Conservation (phyloP, 2,888 invertebrate species). For the Acanthoscelides obtectus region DNA sequence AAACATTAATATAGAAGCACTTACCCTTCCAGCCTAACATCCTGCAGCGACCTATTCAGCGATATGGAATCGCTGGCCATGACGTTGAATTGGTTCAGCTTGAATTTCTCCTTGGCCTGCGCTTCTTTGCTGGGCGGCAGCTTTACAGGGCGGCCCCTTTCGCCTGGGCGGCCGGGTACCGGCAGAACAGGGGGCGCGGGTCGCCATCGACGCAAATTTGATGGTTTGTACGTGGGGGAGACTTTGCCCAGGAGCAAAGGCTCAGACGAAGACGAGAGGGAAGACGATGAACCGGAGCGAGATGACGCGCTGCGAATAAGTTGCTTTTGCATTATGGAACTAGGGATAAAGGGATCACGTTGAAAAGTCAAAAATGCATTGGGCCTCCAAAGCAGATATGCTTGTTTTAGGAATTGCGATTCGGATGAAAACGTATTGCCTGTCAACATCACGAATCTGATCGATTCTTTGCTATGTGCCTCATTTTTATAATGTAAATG, state of each 20-base stretch:
- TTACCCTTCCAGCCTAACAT: conserved; percentile 88
- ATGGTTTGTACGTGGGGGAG: conserved; percentile 40
- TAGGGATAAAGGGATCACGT: no score
- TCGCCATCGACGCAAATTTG: conserved; percentile 65
- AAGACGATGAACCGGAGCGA: not conserved
- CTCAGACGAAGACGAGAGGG: not conserved
- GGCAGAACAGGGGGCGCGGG: conserved; percentile 67
- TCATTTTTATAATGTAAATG: no score
- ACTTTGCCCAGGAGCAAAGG: not conserved
- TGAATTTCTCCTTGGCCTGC: conserved; percentile 91
- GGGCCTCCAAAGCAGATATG: not conserved
- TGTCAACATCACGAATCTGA: no score
- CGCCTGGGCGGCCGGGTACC: conserved; percentile 73
- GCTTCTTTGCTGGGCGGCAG: conserved; percentile 83
- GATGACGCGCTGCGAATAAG: not conserved
- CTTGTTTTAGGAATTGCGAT: not conserved
- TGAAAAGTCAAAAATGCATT: no score
- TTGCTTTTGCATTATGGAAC: no score
- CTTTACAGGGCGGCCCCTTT: conserved; percentile 88
- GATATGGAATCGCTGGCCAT: conserved; percentile 97
- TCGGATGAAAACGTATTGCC: not conserved
- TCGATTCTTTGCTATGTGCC: no score
- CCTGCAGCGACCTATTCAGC: conserved; percentile 88
- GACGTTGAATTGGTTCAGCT: conserved; percentile 97
- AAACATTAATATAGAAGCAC: conserved; percentile 7